Conservation (phyloP, 2,797 vertebrate genomes). For the Enteromius mattozi region DNA sequence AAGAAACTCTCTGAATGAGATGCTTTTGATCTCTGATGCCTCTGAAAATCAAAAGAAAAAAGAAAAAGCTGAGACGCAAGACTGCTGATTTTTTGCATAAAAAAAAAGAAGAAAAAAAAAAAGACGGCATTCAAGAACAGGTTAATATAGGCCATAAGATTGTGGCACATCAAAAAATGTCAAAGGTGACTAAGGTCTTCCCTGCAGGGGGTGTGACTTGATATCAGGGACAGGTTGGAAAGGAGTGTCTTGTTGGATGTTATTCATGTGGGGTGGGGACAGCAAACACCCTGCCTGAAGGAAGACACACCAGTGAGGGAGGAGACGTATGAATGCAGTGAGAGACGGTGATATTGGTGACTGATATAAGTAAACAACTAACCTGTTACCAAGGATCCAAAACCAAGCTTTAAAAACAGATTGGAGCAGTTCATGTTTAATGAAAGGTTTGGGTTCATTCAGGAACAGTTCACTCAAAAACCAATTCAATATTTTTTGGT, state of each 20-base stretch:
- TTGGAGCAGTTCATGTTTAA: not conserved
- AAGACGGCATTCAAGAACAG: not conserved
- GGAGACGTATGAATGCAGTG: slow-evolving; percentile 5
- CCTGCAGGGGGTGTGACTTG: slow-evolving; percentile 19
- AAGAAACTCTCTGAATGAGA: slow-evolving; percentile 45
- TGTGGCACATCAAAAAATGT: not conserved
- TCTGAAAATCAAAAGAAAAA: not conserved
- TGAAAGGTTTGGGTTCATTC: not conserved
- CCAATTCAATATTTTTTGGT: not conserved
- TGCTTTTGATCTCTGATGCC: slow-evolving; percentile 40
- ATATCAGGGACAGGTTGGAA: slow-evolving; percentile 34
- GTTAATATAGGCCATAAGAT: not conserved
- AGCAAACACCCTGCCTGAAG: slow-evolving; percentile 47
- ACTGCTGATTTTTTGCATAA: not conserved
- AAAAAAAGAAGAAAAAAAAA: slow-evolving; percentile 39
- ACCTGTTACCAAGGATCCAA: not conserved
- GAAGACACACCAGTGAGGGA: slow-evolving; percentile 37
- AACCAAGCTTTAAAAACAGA: not conserved
- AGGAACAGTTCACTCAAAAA: not conserved
- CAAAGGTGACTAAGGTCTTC: slow-evolving; percentile 38
- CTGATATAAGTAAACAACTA: not conserved
- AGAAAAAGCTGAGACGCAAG: not conserved
- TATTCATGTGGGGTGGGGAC: slow-evolving; percentile 41
- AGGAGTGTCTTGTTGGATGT: slow-evolving; percentile 12
- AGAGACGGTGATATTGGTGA: not conserved